phyloP scores from a whole-genome alignment of 92 coral and sea anemone species.

The Palythoa heliodiscus region DNA sequence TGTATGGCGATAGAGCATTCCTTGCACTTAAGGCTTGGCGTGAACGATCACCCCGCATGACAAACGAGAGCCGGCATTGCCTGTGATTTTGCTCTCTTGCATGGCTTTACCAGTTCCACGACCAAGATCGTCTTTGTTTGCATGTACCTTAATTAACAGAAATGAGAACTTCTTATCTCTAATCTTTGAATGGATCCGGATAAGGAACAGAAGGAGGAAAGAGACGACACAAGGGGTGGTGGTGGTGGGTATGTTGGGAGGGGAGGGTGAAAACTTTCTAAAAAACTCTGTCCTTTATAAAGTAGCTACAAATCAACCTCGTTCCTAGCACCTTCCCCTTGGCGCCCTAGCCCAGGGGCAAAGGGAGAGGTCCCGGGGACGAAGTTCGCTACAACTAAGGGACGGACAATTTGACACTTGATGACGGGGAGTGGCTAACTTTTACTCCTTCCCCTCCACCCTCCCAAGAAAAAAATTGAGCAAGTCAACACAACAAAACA shows the following conservation, averaged over 20 bases:
- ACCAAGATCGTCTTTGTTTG: slow-evolving; percentile 55
- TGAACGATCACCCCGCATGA: slow-evolving; percentile 58
- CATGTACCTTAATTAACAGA: slow-evolving; percentile 44
- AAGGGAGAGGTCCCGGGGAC: no score
- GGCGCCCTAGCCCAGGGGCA: no score
- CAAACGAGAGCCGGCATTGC: slow-evolving; percentile 57
- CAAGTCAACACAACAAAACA: neutral
- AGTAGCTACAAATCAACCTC: no score
- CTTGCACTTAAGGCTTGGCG: neutral
- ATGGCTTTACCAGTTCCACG: slow-evolving; percentile 36
- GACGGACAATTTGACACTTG: no score
- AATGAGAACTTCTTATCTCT: neutral
- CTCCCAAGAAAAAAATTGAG: neutral
- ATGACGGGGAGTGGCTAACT: neutral
- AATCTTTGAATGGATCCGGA: neutral
- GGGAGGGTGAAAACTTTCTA: no score
- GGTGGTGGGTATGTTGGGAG: no score
- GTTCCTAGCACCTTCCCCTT: no score
- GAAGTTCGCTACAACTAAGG: no score
- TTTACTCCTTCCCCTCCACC: neutral
- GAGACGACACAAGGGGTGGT: no score
- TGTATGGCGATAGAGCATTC: neutral
- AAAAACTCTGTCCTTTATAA: no score
- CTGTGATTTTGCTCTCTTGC: slow-evolving; percentile 46
- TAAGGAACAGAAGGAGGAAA: neutral